These are phyloP conservation scores for Plagiodera versicolora DNA, from an alignment of 2,888 invertebrate genomes.

Conservation along the genomic window DNA sequence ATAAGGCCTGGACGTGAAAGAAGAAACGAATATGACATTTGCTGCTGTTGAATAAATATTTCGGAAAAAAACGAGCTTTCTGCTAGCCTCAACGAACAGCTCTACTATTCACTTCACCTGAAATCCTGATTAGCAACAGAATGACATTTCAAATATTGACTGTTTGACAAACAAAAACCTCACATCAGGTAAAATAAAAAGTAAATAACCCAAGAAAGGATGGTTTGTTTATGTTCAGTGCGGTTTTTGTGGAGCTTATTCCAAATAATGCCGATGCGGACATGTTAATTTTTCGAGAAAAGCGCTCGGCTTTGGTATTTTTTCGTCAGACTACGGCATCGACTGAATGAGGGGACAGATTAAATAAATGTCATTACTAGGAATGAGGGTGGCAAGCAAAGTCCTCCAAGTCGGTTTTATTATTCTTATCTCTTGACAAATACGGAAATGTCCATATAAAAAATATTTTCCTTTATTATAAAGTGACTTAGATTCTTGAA, in stretches of 20 bases:
- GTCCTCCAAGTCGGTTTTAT: too few species aligned
- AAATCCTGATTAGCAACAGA: slow-evolving; percentile 24
- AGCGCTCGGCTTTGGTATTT: neutral
- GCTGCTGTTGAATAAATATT: neutral
- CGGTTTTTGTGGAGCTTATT: slow-evolving; percentile 13
- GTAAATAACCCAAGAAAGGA: slow-evolving; percentile 23
- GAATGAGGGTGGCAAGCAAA: too few species aligned
- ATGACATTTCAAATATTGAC: slow-evolving; percentile 27
- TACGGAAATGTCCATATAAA: too few species aligned
- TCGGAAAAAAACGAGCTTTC: neutral
- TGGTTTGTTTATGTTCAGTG: slow-evolving; percentile 22
- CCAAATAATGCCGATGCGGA: neutral
- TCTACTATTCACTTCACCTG: slow-evolving; percentile 7
- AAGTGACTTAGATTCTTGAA: too few species aligned
- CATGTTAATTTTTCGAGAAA: slow-evolving; percentile 1
- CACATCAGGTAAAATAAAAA: slow-evolving; percentile 28
- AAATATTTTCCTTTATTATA: too few species aligned
- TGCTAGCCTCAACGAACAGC: neutral
- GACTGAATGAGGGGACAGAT: neutral
- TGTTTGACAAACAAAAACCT: slow-evolving; percentile 25
- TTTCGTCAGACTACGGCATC: neutral
- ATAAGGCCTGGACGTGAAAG: neutral
- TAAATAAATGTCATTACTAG: too few species aligned
- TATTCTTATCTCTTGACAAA: too few species aligned
- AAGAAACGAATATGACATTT: neutral